These are phyloP conservation scores for Bolborhynchus lineola DNA, from an alignment of 2,113 vertebrate species.

Conservation along the genomic window DNA sequence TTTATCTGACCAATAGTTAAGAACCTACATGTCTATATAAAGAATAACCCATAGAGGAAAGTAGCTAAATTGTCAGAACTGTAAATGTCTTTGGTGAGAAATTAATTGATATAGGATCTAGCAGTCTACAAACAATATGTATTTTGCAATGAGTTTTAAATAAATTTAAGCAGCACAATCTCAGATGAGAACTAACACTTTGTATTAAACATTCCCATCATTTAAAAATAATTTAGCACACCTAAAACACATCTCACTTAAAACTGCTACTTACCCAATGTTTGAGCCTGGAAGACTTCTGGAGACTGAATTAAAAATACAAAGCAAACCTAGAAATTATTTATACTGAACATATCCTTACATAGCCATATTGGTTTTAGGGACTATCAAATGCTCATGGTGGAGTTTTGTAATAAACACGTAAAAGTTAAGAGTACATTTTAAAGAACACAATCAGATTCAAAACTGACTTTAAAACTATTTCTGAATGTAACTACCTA, in stretches of 20 bases:
- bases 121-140: accelerated
- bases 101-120: background rate
- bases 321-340: background rate
- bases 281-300: background rate
- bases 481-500: conserved; percentile 76
- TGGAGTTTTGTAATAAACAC: background rate
- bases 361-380: background rate
- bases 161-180: background rate
- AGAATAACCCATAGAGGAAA: background rate
- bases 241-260: background rate
- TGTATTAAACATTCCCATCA: background rate
- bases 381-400: background rate
- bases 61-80: background rate
- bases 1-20: background rate
- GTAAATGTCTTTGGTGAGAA: background rate
- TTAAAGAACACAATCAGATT: background rate
- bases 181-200: background rate
- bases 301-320: background rate
- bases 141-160: background rate
- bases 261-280: background rate
- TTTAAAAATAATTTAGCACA: background rate
- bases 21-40: background rate
- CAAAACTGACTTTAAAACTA: background rate
- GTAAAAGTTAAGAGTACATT: background rate
- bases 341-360: background rate